These are phyloP conservation scores for Campoletis raptor DNA, from an alignment of 2,888 invertebrate genomes.

Conservation along the genomic window DNA sequence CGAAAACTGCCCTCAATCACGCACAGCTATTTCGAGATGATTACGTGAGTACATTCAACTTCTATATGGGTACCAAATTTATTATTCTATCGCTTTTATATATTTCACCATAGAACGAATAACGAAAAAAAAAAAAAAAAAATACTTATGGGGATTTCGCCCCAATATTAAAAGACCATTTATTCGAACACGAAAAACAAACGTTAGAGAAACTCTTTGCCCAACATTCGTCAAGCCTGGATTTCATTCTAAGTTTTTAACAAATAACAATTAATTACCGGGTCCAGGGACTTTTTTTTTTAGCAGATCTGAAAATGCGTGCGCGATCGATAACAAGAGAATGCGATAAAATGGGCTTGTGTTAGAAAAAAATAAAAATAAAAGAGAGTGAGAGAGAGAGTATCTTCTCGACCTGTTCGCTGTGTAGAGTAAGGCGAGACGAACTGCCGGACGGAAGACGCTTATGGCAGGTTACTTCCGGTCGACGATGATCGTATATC, in stretches of 20 bases:
- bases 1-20: conserved; percentile 84
- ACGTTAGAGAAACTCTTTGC: background rate
- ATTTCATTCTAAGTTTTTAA: conserved; percentile 22
- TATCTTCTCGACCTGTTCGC: conserved; percentile 55
- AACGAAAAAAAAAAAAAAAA: too few relatives aligned
- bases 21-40: conserved; percentile 84
- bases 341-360: conserved; percentile 33
- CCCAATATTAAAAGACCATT: background rate
- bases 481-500: conserved; percentile 77
- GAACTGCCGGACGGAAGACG: conserved; percentile 78
- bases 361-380: background rate
- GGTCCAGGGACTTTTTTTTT: conserved; percentile 50
- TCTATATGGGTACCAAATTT: background rate
- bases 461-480: conserved; percentile 81
- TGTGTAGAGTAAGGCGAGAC: conserved; percentile 66
- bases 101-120: background rate
- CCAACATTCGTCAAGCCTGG: background rate
- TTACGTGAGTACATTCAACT: conserved; percentile 84
- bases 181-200: background rate
- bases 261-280: conserved; percentile 44
- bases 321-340: conserved; percentile 49
- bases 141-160: background rate
- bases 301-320: conserved; percentile 19
- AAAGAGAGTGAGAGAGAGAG: conserved; percentile 7
- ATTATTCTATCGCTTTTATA: background rate